Conservation (phyloP, 2,113 vertebrate species). For the Eurystomus gularis region DNA sequence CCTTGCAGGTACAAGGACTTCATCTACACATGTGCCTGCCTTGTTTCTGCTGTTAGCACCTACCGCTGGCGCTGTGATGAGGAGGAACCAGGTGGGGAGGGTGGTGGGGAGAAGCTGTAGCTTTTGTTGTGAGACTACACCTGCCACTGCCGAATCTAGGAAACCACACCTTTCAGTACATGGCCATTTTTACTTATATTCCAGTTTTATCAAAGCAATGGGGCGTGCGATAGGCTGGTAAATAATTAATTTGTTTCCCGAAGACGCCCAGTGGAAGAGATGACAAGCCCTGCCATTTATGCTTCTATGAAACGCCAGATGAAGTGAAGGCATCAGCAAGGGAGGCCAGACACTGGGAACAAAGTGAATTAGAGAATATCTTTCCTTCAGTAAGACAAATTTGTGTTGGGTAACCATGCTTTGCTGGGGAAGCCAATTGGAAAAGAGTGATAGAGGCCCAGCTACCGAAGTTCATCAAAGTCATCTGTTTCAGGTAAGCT, state of each 20-base stretch:
- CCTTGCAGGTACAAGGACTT: slow-evolving; percentile 52
- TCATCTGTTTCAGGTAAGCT: slow-evolving; percentile 87
- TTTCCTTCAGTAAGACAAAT: slow-evolving; percentile 97
- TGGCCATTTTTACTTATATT: slow-evolving; percentile 53
- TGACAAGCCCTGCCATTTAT: slow-evolving; percentile 43
- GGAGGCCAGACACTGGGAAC: slow-evolving; percentile 35
- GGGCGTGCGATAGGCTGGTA: slow-evolving; percentile 8
- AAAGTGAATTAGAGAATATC: slow-evolving; percentile 83
- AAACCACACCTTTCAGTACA: not conserved
- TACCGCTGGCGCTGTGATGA: not conserved
- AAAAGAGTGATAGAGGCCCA: slow-evolving; percentile 96
- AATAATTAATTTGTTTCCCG: slow-evolving; percentile 61
- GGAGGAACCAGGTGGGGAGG: not conserved
- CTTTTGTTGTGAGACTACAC: not conserved
- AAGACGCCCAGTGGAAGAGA: not conserved
- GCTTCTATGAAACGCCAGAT: slow-evolving; percentile 37
- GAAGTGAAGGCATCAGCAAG: slow-evolving; percentile 51
- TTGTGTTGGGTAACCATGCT: slow-evolving; percentile 78
- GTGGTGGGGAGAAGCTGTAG: rapidly evolving
- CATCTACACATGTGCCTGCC: slow-evolving; percentile 28
- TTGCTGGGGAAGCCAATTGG: slow-evolving; percentile 92
- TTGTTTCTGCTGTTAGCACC: not conserved
- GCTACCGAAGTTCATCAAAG: slow-evolving; percentile 96
- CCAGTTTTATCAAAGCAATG: slow-evolving; percentile 54
- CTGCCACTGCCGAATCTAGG: not conserved